Evolutionary conservation across 2,797 vertebrate species (phyloP).

Genomic region (Poecilia velifera): DNA sequence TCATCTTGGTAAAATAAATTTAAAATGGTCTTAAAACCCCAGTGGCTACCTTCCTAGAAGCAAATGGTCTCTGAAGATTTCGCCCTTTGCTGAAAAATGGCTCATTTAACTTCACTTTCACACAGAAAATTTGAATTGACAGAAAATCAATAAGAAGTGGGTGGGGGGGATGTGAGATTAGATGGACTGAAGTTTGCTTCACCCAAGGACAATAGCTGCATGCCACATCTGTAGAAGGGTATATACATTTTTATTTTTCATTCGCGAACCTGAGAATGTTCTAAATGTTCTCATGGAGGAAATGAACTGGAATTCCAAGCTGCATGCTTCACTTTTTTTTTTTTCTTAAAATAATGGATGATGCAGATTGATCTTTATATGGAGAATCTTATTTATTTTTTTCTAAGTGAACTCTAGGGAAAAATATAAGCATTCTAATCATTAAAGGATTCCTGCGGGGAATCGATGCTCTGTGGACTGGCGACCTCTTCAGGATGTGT

Average conservation of each 20-base stretch:
- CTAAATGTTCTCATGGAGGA: neutral
- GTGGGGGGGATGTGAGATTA: constrained; percentile 21
- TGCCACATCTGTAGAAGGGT: neutral
- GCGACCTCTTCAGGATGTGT: neutral
- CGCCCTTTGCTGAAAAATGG: constrained; percentile 45
- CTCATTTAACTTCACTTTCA: constrained; percentile 56
- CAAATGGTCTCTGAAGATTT: constrained; percentile 24
- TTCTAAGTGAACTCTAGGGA: neutral
- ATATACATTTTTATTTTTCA: neutral
- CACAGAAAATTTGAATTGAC: constrained; percentile 68
- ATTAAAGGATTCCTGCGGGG: neutral
- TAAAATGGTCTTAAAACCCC: neutral
- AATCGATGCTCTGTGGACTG: neutral
- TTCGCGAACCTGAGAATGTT: neutral
- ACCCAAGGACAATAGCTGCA: neutral
- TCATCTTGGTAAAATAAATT: neutral
- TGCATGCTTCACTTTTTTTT: neutral
- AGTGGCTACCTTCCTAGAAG: neutral
- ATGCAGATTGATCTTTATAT: neutral
- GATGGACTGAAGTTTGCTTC: constrained; percentile 1
- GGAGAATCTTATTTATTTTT: neutral
- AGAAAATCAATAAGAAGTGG: constrained; percentile 69
- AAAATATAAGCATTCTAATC: neutral
- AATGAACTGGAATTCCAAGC: neutral
- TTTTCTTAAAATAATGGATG: neutral